A percentile compares a stretch with the other conserved stretches of the same genome.
phyloP scores from a whole-genome alignment of 1,140 invertebrate species.

The Cotesia typhae region DNA sequence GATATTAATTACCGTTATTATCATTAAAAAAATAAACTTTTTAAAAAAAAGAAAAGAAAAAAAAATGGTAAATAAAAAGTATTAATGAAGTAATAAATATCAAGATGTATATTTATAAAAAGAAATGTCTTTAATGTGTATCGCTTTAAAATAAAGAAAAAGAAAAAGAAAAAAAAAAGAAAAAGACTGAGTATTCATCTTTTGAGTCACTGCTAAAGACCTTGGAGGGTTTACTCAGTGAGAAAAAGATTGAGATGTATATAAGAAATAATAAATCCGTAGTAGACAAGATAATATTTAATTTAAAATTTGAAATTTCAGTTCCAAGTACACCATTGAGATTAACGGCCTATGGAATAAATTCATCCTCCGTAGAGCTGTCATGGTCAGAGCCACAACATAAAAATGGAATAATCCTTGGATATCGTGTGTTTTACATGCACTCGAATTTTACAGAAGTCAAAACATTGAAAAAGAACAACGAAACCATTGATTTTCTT shows the following conservation, averaged over 20 bases:
- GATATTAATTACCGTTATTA: no score
- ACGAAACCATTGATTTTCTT: constrained; percentile 67
- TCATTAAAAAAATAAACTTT: no score
- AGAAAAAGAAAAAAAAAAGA: neutral
- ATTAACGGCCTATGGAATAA: constrained; percentile 78
- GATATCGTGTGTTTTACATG: constrained; percentile 78
- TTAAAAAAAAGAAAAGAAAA: no score
- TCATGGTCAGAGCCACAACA: constrained; percentile 80
- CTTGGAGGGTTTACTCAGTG: constrained; percentile 35
- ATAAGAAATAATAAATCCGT: neutral
- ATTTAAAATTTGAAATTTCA: constrained; percentile 59
- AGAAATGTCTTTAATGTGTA: neutral
- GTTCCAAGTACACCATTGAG: constrained; percentile 85
- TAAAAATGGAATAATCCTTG: constrained; percentile 75
- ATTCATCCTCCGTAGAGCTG: constrained; percentile 79
- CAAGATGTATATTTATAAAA: no score
- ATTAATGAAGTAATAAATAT: no score
- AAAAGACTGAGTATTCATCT: constrained; percentile 43
- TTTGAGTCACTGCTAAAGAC: constrained; percentile 33
- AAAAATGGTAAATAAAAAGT: no score
- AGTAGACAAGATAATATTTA: neutral
- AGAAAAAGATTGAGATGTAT: constrained; percentile 29
- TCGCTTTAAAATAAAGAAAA: neutral
- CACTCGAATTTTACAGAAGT: constrained; percentile 75
- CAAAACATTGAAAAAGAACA: constrained; percentile 67